Evolutionary conservation across 2,888 invertebrate species (phyloP).

Genomic region (Uropetala carovei): DNA sequence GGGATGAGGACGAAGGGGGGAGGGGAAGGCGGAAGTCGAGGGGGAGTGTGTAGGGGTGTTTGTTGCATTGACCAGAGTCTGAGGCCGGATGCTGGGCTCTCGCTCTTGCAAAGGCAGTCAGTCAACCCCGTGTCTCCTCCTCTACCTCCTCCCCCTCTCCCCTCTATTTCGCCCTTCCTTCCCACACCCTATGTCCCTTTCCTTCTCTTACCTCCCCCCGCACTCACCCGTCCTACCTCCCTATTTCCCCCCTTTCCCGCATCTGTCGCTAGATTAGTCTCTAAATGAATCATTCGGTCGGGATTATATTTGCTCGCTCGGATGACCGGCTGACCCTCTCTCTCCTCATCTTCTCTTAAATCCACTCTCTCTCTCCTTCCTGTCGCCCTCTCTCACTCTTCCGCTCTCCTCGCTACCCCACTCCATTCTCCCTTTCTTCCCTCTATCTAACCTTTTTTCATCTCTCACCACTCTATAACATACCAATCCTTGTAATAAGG

Average conservation of each 20-base stretch:
- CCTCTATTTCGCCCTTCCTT: background rate
- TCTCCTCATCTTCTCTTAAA: background rate
- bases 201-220: no score
- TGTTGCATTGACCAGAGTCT: background rate
- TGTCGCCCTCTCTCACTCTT: background rate
- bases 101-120: background rate
- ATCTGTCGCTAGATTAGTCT: conserved; percentile 14
- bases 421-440: background rate
- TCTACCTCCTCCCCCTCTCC: background rate
- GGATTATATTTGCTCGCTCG: background rate
- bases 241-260: background rate
- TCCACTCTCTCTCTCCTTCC: background rate
- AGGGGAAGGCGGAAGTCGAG: background rate
- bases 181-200: background rate
- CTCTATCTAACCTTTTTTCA: no score
- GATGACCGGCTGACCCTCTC: conserved; percentile 26
- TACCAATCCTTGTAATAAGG: no score
- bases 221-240: background rate
- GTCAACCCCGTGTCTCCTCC: background rate
- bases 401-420: no score
- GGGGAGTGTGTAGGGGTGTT: conserved; percentile 2
- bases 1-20: background rate
- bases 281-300: conserved; percentile 22
- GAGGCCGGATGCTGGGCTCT: background rate
- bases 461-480: no score